A percentile compares a stretch with the other conserved stretches of the same genome.
Evolutionary conservation across 2,113 vertebrate species (phyloP).

Genomic region (Neotoma lepida): DNA sequence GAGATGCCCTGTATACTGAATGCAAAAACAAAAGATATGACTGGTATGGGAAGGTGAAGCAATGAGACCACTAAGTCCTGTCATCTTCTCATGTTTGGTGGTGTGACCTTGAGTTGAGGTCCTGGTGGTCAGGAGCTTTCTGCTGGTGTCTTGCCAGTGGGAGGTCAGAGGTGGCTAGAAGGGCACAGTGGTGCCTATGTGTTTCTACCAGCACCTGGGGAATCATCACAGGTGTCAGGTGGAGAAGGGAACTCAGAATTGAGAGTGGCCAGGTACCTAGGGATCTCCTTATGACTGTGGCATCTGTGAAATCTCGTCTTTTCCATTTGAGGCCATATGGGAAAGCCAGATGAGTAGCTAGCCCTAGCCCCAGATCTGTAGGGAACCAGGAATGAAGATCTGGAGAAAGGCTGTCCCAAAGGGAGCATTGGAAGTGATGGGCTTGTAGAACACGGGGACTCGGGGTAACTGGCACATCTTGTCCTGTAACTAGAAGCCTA

Average conservation of each 20-base stretch:
- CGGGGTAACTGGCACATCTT: accelerated
- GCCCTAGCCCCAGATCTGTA: neutral
- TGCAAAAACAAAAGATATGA: neutral
- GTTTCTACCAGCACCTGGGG: neutral
- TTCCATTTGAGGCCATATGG: neutral
- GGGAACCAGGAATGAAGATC: neutral
- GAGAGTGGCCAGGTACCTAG: neutral
- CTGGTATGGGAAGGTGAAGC: neutral
- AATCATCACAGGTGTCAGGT: neutral
- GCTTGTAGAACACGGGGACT: too few species aligned
- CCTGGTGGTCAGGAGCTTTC: neutral
- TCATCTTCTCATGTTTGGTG: accelerated
- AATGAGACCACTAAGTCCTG: accelerated
- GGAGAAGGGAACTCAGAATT: neutral
- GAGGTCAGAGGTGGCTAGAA: neutral
- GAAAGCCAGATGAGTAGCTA: neutral
- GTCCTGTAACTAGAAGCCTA: neutral
- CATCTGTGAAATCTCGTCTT: neutral
- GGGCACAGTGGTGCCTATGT: accelerated
- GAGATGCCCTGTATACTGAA: accelerated
- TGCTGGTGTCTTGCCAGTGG: accelerated
- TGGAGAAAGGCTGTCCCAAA: neutral
- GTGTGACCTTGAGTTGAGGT: neutral
- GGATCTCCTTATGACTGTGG: neutral
- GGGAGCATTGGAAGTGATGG: accelerated